Evolutionary conservation across 2,888 invertebrate species (phyloP), one percentile per base, ranked within the genome.

Genomic region (Spisula subtruncata): DNA sequence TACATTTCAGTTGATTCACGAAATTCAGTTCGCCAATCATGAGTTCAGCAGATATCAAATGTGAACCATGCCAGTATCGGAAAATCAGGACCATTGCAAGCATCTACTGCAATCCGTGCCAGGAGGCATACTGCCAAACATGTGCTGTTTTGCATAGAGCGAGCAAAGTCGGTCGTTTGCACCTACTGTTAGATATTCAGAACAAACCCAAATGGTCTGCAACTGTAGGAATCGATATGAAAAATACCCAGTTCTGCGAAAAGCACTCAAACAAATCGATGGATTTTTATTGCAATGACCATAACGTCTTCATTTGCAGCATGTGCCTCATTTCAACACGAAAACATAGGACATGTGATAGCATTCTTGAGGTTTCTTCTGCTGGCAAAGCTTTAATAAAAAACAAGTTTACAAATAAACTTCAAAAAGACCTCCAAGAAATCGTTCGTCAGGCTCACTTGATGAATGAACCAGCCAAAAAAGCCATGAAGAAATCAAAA

Each of bases 51-150:
- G 25, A 66, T 25, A 8, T 6, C 10, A 25, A 25, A 0, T 81
- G 81, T 54, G 81, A 54, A 32, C 81, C 81, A 35, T 82, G 82
- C n/a, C 29, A 82, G 41, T 51, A 56, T n/a, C 29, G 82, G 32
- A 54, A 51, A 29, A 6, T 25, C 14, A 32, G 6, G 20, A 32
- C 20, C 20, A 32, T n/a, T 35, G 82, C 82, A 8, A 54, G 16
- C 0, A 82, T 54, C 10, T 82, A 82, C 35, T 82, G 82, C n/a
- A 18, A 56, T 18, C 56, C 82, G 35, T 82, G 82, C 12, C 56
- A 56, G n/a, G 82, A 82, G 35, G 0, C 82, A 56, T 60, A 56
- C 32, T 82, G 82, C n/a, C 18, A 60, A 20, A 18, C 56, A 18
- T 82, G 82, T 82, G 51, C 35, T 20, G 56, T 60, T 14, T 29